Conservation (phyloP, 2,113 vertebrate species). For the Tursiops truncatus region DNA sequence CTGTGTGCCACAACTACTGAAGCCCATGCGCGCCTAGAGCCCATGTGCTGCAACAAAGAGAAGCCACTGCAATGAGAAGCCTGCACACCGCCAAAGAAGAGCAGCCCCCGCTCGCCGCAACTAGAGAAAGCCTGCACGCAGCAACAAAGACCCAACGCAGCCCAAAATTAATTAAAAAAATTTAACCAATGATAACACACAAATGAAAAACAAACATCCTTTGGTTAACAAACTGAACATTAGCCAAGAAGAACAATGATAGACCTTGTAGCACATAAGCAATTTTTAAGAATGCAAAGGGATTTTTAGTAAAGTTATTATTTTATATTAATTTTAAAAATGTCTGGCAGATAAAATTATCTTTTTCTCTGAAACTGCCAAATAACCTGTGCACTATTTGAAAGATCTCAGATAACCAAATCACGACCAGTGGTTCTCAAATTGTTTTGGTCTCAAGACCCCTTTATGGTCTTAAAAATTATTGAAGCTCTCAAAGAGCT, state of each 20-base stretch:
- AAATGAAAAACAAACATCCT: not conserved
- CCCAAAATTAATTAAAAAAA: not conserved
- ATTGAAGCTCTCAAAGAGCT: not conserved
- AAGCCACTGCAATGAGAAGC: too few relatives aligned
- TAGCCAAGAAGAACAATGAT: not conserved
- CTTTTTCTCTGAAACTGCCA: not conserved
- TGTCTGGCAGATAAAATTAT: not conserved
- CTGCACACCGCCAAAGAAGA: too few relatives aligned
- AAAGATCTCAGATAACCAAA: not conserved
- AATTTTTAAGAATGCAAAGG: not conserved
- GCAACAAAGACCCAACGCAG: too few relatives aligned
- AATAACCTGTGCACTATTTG: slow-evolving; percentile 24
- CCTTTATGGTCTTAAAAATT: not conserved
- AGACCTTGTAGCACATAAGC: not conserved
- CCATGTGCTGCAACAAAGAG: too few relatives aligned
- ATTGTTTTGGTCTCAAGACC: not conserved
- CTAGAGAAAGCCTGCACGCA: too few relatives aligned
- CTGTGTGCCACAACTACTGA: too few relatives aligned
- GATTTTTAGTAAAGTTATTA: slow-evolving; percentile 5
- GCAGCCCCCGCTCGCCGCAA: too few relatives aligned
- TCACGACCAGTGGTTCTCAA: not conserved
- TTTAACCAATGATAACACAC: not conserved
- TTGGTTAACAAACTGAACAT: not conserved
- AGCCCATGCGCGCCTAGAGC: rapidly evolving
- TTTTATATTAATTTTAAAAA: slow-evolving; percentile 17